These are phyloP conservation scores for Marcusenius ussheri DNA, from an alignment of 2,113 vertebrate species.

Conservation along the genomic window DNA sequence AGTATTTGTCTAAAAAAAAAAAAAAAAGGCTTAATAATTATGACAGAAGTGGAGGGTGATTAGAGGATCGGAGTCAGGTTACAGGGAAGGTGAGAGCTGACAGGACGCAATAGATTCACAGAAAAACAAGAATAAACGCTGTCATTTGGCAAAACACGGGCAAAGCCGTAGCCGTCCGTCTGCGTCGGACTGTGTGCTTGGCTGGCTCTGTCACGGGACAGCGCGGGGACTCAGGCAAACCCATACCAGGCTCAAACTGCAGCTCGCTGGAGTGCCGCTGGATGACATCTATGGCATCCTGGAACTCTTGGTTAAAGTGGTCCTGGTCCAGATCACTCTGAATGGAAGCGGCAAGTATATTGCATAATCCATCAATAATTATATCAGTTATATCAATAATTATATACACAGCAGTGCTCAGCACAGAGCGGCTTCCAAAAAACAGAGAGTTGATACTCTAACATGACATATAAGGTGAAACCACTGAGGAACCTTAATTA, in stretches of 20 bases:
- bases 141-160: neutral
- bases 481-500: neutral
- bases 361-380: neutral
- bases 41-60: neutral
- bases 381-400: neutral
- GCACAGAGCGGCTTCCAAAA: neutral
- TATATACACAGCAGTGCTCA: neutral
- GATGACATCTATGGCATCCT: slow-evolving; percentile 89
- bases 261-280: slow-evolving; percentile 72
- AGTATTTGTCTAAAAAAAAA: slow-evolving; percentile 47
- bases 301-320: slow-evolving; percentile 74
- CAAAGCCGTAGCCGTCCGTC: neutral
- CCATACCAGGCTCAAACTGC: slow-evolving; percentile 55
- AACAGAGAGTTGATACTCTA: neutral
- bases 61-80: neutral
- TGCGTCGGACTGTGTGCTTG: neutral
- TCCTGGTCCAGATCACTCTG: slow-evolving; percentile 74
- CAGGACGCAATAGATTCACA: neutral
- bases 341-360: neutral
- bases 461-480: neutral
- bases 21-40: neutral
- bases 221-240: neutral
- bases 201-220: neutral
- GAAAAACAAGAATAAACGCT: neutral
- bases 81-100: neutral